A percentile compares a stretch with the other conserved stretches of the same genome.
Evolutionary conservation across 2,113 vertebrate species (phyloP).

Genomic region (Tonatia bakeri): DNA sequence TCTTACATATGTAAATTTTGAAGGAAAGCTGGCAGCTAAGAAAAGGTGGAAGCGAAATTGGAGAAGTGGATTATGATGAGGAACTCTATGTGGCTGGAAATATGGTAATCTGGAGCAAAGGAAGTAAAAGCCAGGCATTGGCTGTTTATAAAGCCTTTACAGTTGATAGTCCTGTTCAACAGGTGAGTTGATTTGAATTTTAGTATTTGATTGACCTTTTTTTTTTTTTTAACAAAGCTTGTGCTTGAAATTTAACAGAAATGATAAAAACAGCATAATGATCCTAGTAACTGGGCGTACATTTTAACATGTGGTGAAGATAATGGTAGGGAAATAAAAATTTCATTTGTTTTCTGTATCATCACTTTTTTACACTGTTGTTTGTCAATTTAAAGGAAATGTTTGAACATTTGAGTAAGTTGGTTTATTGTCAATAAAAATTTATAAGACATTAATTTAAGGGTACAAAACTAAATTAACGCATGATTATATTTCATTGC

Average conservation of each 20-base stretch:
- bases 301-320: background rate
- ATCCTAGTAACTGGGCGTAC: background rate
- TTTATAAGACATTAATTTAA: background rate
- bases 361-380: background rate
- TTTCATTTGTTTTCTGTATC: background rate
- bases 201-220: background rate
- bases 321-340: background rate
- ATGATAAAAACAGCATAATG: background rate
- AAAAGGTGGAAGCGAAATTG: constrained; percentile 85
- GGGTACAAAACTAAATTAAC: background rate
- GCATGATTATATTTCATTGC: background rate
- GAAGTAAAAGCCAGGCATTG: constrained; percentile 88
- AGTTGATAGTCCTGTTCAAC: constrained; percentile 92
- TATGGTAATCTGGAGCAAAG: constrained; percentile 96
- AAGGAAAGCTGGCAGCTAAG: constrained; percentile 96
- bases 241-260: constrained; percentile 9
- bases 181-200: constrained; percentile 79
- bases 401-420: background rate
- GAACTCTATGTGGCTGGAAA: constrained; percentile 95
- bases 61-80: constrained; percentile 91
- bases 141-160: constrained; percentile 96
- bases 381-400: background rate
- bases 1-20: constrained; percentile 28
- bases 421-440: background rate
- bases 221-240: background rate